These are phyloP conservation scores for Pollenia amentaria DNA, from an alignment of 2,888 invertebrate genomes.

Conservation along the genomic window DNA sequence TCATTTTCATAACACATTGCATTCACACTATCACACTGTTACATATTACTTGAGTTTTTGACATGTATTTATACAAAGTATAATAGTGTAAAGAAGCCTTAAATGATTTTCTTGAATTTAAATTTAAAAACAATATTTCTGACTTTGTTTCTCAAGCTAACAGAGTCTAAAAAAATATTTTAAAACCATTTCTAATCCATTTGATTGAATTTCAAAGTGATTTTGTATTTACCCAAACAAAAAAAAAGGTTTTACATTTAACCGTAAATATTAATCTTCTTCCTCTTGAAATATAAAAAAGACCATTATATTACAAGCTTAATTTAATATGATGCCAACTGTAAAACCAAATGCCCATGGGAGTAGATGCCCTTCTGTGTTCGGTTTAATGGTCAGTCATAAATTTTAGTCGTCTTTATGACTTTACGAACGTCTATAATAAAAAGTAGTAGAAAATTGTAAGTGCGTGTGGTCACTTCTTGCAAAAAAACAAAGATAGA, in stretches of 20 bases:
- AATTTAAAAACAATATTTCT: no score
- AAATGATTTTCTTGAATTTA: no score
- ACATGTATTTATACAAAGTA: no score
- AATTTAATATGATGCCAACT: constrained; percentile 67
- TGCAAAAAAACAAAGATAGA: neutral
- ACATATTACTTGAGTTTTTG: no score
- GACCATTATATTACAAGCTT: constrained; percentile 59
- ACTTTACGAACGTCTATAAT: constrained; percentile 19
- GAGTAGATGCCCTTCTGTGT: constrained; percentile 36
- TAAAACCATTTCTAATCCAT: neutral
- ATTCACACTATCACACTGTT: no score
- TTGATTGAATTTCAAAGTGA: neutral
- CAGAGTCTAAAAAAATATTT: neutral
- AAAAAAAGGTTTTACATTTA: neutral
- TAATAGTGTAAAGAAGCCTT: no score
- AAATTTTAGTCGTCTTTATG: constrained; percentile 60
- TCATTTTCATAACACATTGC: no score
- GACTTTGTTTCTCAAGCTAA: no score
- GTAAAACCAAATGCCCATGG: constrained; percentile 65
- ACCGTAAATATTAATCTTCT: constrained; percentile 35
- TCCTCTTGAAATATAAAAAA: neutral
- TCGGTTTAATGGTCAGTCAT: constrained; percentile 57
- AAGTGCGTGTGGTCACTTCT: constrained; percentile 2
- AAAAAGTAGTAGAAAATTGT: constrained; percentile 60
- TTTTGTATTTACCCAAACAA: neutral